These are phyloP conservation scores for Melanotaenia boesemani DNA, from an alignment of 2,797 vertebrate genomes.

Conservation along the genomic window DNA sequence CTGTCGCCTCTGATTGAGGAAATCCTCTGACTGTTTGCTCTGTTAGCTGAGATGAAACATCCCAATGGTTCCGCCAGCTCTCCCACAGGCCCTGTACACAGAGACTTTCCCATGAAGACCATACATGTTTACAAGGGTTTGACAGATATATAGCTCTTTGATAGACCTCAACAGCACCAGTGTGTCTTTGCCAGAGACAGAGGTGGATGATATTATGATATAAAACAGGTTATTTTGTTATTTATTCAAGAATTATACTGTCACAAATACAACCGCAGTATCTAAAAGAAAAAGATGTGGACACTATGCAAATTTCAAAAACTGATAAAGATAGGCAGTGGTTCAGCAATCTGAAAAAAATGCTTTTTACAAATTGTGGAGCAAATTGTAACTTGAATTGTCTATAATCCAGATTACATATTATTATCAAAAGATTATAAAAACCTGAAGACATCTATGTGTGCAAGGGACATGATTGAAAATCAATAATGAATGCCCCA, in stretches of 20 bases:
- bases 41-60: conserved; percentile 75
- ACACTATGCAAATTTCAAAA: neutral
- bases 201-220: conserved; percentile 19
- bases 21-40: conserved; percentile 87
- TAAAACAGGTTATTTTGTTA: neutral
- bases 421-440: no score
- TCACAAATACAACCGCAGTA: neutral
- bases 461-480: no score
- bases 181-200: conserved; percentile 13
- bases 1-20: conserved; percentile 86
- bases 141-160: conserved; percentile 72
- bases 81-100: conserved; percentile 64
- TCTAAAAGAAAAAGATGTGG: neutral
- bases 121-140: conserved; percentile 63
- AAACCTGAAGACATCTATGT: no score
- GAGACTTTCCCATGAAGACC: conserved; percentile 78
- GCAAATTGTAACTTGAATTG: no score
- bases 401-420: no score
- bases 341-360: no score
- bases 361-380: no score
- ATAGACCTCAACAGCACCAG: conserved; percentile 34
- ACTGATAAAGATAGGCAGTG: neutral
- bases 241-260: neutral
- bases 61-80: conserved; percentile 77
- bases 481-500: no score